Base-by-base conservation (phyloP, 2,888 invertebrate species). In the Belgica antarctica region DNA sequence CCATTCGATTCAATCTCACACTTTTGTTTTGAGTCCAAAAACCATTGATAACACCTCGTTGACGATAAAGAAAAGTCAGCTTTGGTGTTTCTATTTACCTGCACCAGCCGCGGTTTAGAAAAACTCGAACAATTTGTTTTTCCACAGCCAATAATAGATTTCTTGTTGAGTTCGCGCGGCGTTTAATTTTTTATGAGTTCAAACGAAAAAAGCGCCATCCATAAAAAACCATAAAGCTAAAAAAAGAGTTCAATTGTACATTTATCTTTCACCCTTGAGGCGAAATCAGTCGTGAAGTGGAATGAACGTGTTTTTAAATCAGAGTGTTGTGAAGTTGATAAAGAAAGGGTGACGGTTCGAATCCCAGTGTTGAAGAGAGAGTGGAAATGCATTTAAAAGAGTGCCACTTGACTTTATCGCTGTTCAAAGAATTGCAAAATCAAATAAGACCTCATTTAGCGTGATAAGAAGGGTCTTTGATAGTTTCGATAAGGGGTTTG, bases 151-250 rank as follows among this genome's bases (percentile, higher is more conserved):
- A 52, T 52, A 52, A 52, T 52, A 52, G 52, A 52, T 59, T 24
- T 59, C n/a, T 59, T 59, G 4, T 52, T 59, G 59, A 15, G n/a
- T 31, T 31, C 12, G 34, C 8, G 52, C 52, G 52, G 59, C 59
- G 59, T 27, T 22, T 22, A 2, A 22, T 52, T 17, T 52, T 52
- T 22, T 17, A 52, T 52, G 17, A 66, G 47, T 47, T 68, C 68
- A 68, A 68, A 68, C 52, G 68, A 52, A 68, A 62, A 68, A 46
- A 68, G 68, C 68, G 68, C 68, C 57, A 68, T 57, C 57, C 52
- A 68, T 68, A 68, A 68, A 68, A 46, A 66, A 66, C 19, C 46
- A 66, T 66, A 66, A 66, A 52, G 52, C 52, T 52, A 22, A 22
- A 52, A 10, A 52, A 52, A 52, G n/a, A 2, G 52, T 52, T 52